These are phyloP conservation scores for Zonotrichia albicollis DNA, from an alignment of 2,797 vertebrate genomes.

Conservation along the genomic window DNA sequence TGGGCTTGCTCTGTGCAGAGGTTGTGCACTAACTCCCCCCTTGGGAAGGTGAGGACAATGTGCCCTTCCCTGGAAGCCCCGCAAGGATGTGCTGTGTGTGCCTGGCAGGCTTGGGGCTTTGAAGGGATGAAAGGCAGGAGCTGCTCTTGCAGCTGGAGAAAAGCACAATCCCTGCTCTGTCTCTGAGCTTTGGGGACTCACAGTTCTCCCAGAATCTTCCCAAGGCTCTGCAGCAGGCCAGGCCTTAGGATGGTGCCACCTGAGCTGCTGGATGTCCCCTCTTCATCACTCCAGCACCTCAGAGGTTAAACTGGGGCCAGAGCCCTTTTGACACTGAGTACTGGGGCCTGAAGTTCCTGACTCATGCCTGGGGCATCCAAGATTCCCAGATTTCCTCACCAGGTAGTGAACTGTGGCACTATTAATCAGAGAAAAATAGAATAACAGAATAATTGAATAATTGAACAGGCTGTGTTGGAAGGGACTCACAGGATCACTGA, in stretches of 20 bases:
- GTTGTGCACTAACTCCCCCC: neutral
- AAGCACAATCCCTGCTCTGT: neutral
- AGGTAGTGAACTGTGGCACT: neutral
- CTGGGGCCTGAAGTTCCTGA: neutral
- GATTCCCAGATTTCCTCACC: neutral
- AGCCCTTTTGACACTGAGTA: neutral
- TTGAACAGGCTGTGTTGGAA: neutral
- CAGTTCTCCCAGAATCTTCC: neutral
- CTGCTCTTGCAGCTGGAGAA: neutral
- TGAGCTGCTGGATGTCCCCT: neutral
- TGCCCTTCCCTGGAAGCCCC: neutral
- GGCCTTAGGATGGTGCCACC: neutral
- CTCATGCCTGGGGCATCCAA: neutral
- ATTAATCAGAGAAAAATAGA: neutral
- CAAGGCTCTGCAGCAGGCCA: neutral
- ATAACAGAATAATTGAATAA: neutral
- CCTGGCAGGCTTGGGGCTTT: neutral
- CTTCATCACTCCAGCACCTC: neutral
- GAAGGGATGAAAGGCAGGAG: neutral
- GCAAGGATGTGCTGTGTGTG: neutral
- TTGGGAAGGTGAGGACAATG: neutral
- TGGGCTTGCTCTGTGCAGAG: neutral
- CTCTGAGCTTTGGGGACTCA: neutral
- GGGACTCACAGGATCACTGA: neutral
- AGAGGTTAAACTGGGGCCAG: neutral